Evolutionary conservation across 2,113 vertebrate species (phyloP).

Genomic region (Pygoscelis adeliae): DNA sequence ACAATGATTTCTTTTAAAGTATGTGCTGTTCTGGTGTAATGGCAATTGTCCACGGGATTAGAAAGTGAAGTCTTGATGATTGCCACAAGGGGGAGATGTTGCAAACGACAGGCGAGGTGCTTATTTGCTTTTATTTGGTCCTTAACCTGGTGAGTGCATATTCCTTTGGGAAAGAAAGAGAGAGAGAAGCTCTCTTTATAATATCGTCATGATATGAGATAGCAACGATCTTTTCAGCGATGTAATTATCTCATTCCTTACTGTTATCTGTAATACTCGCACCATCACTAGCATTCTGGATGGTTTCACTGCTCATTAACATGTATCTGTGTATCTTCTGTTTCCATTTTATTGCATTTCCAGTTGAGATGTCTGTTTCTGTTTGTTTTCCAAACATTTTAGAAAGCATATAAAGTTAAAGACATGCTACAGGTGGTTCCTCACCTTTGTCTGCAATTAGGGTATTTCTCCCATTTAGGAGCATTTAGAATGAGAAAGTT

Average conservation of each 20-base stretch:
- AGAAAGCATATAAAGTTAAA: background rate
- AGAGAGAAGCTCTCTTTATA: background rate
- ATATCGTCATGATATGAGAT: conserved; percentile 30
- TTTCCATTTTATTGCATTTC: background rate
- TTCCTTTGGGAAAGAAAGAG: background rate
- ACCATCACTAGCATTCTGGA: background rate
- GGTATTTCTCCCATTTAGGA: background rate
- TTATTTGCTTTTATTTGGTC: conserved; percentile 8
- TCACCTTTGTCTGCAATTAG: background rate
- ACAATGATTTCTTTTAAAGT: background rate
- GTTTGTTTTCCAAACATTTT: background rate
- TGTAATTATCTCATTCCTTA: conserved; percentile 47
- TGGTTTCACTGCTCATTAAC: background rate
- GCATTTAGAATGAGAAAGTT: background rate
- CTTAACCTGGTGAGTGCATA: background rate
- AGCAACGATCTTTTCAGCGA: conserved; percentile 8
- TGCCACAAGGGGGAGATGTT: conserved; percentile 15
- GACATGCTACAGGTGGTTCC: background rate
- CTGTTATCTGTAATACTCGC: conserved; percentile 3
- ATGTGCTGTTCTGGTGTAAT: background rate
- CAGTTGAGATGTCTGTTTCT: background rate
- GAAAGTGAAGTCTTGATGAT: conserved; percentile 39
- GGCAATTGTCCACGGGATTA: background rate
- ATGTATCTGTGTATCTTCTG: background rate
- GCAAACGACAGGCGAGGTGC: background rate